These are phyloP conservation scores for Plagodis pulveraria DNA, from an alignment of 2,888 invertebrate genomes.

Conservation along the genomic window DNA sequence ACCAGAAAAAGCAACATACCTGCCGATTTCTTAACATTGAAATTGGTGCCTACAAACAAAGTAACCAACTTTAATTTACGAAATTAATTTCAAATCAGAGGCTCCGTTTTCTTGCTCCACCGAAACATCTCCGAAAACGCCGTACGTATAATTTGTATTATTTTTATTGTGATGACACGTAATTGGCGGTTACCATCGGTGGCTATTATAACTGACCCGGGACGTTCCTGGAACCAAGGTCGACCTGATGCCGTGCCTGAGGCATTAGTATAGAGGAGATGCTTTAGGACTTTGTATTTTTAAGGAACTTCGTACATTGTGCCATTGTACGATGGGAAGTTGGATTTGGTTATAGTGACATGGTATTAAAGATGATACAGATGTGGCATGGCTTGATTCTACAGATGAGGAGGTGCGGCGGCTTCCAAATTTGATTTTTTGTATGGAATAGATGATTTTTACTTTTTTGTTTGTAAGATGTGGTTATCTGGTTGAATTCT, in stretches of 20 bases:
- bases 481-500: constrained; percentile 35
- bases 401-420: constrained; percentile 64
- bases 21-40: background rate
- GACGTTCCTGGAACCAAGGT: constrained; percentile 68
- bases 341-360: constrained; percentile 6
- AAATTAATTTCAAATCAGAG: constrained; percentile 16
- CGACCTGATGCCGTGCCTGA: constrained; percentile 52
- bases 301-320: background rate
- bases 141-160: constrained; percentile 71
- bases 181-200: constrained; percentile 64
- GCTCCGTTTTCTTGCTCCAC: constrained; percentile 16
- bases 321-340: background rate
- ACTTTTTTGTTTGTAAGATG: constrained; percentile 33
- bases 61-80: background rate
- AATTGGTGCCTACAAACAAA: background rate
- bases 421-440: constrained; percentile 62
- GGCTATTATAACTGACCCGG: constrained; percentile 66
- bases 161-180: constrained; percentile 76
- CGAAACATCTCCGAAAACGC: constrained; percentile 46
- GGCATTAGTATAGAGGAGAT: constrained; percentile 45
- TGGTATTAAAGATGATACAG: background rate
- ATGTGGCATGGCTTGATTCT: constrained; percentile 6
- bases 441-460: constrained; percentile 30
- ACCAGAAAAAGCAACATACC: background rate
- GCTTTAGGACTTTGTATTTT: constrained; percentile 13